phyloP scores from a whole-genome alignment of 2,888 invertebrate genomes.

The Trissolcus brochymenae region DNA sequence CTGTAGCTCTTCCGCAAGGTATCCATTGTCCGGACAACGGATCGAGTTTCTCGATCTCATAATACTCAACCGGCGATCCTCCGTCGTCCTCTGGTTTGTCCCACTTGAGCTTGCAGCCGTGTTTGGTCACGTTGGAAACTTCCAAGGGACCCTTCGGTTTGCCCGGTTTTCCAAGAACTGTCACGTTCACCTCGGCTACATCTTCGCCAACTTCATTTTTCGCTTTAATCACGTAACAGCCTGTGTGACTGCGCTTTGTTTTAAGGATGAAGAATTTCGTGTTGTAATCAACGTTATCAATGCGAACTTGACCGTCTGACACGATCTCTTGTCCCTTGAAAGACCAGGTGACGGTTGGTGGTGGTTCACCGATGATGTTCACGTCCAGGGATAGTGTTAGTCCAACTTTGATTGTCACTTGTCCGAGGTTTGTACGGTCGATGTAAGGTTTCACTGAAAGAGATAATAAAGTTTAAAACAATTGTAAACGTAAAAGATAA shows the following conservation, averaged over 20 bases:
- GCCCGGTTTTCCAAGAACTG: constrained; percentile 88
- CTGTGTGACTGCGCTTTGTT: constrained; percentile 88
- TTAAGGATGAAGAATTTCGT: constrained; percentile 92
- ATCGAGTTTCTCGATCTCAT: constrained; percentile 96
- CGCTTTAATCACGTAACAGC: constrained; percentile 92
- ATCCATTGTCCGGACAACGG: constrained; percentile 95
- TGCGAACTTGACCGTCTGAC: constrained; percentile 81
- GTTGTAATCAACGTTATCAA: constrained; percentile 92
- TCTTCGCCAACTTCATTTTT: constrained; percentile 96
- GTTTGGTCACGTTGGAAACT: constrained; percentile 92
- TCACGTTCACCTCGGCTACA: constrained; percentile 92
- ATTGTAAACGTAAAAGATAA: no score
- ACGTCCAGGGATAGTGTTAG: constrained; percentile 91
- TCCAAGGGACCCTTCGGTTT: constrained; percentile 92
- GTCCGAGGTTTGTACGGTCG: constrained; percentile 91
- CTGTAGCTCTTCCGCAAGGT: constrained; percentile 90
- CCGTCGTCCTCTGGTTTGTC: constrained; percentile 97
- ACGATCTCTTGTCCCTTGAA: constrained; percentile 84
- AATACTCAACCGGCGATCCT: constrained; percentile 94
- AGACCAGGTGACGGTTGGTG: constrained; percentile 93
- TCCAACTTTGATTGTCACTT: constrained; percentile 91
- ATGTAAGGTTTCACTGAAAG: constrained; percentile 93
- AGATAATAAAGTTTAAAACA: neutral
- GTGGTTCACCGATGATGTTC: constrained; percentile 94
- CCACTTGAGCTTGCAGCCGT: constrained; percentile 94